Evolutionary conservation across 2,888 invertebrate species (phyloP), one percentile per base, ranked within the genome.

Genomic region (Caenorhabditis sp.): DNA sequence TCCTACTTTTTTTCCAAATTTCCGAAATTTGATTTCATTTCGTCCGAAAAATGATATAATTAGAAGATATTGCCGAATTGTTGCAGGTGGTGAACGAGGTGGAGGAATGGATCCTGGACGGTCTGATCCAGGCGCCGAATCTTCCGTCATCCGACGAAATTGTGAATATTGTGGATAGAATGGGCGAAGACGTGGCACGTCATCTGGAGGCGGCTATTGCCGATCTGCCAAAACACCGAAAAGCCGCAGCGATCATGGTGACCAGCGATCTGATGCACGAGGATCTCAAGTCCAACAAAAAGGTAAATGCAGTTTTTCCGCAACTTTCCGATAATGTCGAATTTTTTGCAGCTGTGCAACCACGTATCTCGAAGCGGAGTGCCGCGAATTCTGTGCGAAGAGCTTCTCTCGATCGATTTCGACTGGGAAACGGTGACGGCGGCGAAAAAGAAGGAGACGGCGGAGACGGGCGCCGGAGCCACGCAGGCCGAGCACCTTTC

Each of bases 211-310:
- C 55, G 9, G 66, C 45, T 39, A 78, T 78, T 30, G 35, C 77
- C 2, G 78, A 79, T 63, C 48, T 81, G 41, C 78, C 79, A 22
- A 56, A 63, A 17, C 55, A 75, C 45, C 56, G 74, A 13, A 81
- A 81, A 52, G 62, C 79, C 13, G 63, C 71, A 2, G 62, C 48
- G 1, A 46, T 81, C 17, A 76, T 79, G 35, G 24, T 81, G 27
- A 48, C 65, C 1, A 75, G 56, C 32, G 81, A 81, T 53, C 37
- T 81, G 32, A 48, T 81, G 17, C 76, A 73, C 15, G 81, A 81
- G 63, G 81, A 81, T 41, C n/a, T 77, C 37, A 78, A 78, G 39
- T 55, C 76, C 8, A 62, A 72, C 20, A 79, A 79, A 45, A 79
- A 78, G 48, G 61, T 78, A 45, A 45, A 45, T 45, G 37, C 37